Percentiles rank a stretch among this genome's conserved stretches.
Evolutionary conservation across 2,113 vertebrate species (phyloP).

Genomic region (Seriola rivoliana): DNA sequence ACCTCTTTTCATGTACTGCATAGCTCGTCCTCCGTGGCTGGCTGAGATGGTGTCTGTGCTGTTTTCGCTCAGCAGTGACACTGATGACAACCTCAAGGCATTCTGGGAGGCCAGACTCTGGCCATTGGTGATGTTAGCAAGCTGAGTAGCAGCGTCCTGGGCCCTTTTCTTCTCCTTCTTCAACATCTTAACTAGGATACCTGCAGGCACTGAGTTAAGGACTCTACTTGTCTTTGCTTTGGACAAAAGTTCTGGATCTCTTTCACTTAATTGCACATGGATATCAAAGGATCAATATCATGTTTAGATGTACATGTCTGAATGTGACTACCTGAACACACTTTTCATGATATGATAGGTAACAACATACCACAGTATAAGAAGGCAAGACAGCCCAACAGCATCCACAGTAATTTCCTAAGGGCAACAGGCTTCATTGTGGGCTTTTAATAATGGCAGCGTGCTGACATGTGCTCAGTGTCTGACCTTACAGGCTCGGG

Average conservation of each 20-base stretch:
- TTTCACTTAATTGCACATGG: neutral
- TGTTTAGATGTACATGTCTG: neutral
- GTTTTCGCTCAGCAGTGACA: constrained; percentile 9
- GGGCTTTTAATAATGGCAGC: constrained; percentile 35
- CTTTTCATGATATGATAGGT: neutral
- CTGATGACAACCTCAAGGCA: constrained; percentile 4
- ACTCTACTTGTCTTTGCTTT: constrained; percentile 3
- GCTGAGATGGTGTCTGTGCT: constrained; percentile 11
- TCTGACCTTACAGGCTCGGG: constrained; percentile 44
- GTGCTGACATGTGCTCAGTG: constrained; percentile 42
- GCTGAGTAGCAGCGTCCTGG: constrained; percentile 78
- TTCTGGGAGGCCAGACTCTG: constrained; percentile 40
- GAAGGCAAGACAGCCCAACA: neutral
- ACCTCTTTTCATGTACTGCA: constrained; percentile 73
- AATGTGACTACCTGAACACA: neutral
- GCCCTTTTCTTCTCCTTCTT: constrained; percentile 91
- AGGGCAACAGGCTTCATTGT: constrained; percentile 12
- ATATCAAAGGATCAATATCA: neutral
- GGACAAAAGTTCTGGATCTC: neutral
- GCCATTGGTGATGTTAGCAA: constrained; percentile 45
- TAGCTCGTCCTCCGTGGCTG: constrained; percentile 16
- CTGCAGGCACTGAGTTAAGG: constrained; percentile 80
- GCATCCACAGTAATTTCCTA: constrained; percentile 12
- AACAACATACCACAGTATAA: no score
- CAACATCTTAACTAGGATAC: constrained; percentile 91